Base-by-base conservation (phyloP, 2,888 invertebrate genomes). In the Abrostola tripartita region DNA sequence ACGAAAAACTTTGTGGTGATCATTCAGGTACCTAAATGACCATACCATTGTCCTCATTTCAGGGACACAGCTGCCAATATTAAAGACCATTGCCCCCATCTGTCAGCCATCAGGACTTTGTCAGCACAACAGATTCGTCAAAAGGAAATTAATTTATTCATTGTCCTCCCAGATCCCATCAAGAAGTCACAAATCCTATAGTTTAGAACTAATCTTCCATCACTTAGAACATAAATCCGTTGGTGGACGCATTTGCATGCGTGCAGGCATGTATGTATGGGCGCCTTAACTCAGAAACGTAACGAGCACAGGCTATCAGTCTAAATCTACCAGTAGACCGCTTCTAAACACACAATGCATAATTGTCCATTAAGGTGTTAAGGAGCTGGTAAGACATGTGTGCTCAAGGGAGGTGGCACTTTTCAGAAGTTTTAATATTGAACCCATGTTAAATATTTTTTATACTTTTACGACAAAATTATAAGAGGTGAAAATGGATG, bases 301-400 rank as follows among this genome's bases (percentile, higher is more conserved):
- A 85, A 86, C 84, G 83, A 86, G 85, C 52, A 66, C 36, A 44
- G 68, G 67, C 85, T 90, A 90, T 90, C 90, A 88, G 87, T 87
- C 89, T 88, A 84, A 84, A 90, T 90, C 90, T 86, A 79, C 77
- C 59, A 52, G 68, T 64, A 63, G 66, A 65, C 77, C 76, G 79
- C 82, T 74, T 77, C 83, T 86, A 83, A 86, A 87, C 82, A 84
- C 85, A 88, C 88, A 89, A 89, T 90, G 88, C 87, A 84, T 90
- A 88, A 89, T 89, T 88, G 86, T 88, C 83, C 87, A 88, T 88
- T 87, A 89, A 85, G 78, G 58, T 67, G 81, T 53, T 64, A 55
- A 56, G 37, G 79, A 81, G 40, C 11, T 71, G 42, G 0, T 71
- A 78, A 83, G 6, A 1, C 0, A 0, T 24, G 53, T 57, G 42